phyloP scores from a whole-genome alignment of 2,797 vertebrate genomes.

The Carcharodon carcharias region DNA sequence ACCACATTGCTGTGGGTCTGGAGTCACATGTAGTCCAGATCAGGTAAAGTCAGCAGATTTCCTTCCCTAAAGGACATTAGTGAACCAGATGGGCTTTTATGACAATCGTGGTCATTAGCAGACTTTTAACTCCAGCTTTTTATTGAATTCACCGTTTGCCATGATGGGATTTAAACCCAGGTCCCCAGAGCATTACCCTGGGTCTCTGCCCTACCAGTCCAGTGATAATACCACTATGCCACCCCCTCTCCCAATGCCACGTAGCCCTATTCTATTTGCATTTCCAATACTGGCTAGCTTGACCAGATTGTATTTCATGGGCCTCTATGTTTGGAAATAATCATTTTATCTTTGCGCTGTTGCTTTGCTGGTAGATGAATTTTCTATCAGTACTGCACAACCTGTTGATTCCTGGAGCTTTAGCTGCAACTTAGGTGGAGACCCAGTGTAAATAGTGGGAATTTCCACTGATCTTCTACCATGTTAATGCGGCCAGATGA shows the following conservation, averaged over 20 bases:
- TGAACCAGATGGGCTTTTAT: no score
- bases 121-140: no score
- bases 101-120: no score
- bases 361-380: background rate
- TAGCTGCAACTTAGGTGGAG: background rate
- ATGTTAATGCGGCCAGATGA: background rate
- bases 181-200: no score
- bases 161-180: no score
- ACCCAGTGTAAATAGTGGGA: background rate
- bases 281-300: background rate
- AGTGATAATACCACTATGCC: no score
- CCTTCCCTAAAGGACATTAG: no score
- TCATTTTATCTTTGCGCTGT: background rate
- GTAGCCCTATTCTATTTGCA: background rate
- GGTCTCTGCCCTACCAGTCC: no score
- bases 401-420: background rate
- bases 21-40: no score
- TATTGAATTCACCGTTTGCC: no score
- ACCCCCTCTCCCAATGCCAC: background rate
- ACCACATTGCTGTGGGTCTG: no score
- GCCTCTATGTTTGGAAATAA: background rate
- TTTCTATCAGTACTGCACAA: background rate
- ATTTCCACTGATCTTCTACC: background rate
- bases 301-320: background rate
- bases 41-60: no score